A percentile compares a stretch with the other conserved stretches of the same genome.
Evolutionary conservation across 2,113 vertebrate species (phyloP).

Genomic region (Phaethon lepturus): DNA sequence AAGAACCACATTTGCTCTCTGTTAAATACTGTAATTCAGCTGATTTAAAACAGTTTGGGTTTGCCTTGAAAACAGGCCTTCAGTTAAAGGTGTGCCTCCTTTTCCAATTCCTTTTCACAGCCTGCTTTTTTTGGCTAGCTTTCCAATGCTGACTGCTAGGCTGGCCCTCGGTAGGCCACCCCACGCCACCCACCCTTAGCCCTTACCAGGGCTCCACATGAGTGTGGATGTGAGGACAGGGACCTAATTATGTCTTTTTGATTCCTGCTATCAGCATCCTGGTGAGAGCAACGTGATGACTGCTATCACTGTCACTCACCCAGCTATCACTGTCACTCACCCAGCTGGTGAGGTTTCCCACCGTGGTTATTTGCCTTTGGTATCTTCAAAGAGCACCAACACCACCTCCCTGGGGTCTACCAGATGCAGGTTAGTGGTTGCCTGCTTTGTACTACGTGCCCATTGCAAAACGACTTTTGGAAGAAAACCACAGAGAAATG

Average conservation of each 20-base stretch:
- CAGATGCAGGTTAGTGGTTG: conserved; percentile 11
- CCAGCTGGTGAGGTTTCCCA: not conserved
- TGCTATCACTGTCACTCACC: not conserved
- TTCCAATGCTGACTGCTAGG: not conserved
- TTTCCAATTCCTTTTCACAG: not conserved
- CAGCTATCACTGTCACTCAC: not conserved
- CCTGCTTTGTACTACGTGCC: not conserved
- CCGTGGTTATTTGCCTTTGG: not conserved
- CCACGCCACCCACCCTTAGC: not conserved
- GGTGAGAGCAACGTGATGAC: not conserved
- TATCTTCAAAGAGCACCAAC: conserved; percentile 39
- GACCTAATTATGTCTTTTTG: not conserved
- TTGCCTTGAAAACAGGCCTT: not conserved
- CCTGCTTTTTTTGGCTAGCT: not conserved
- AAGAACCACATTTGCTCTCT: not conserved
- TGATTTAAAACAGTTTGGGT: not conserved
- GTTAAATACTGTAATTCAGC: not conserved
- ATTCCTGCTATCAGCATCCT: conserved; percentile 11
- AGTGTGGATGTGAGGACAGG: not conserved
- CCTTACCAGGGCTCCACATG: not conserved
- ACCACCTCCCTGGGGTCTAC: conserved; percentile 12
- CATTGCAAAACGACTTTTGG: not conserved
- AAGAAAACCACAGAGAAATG: conserved; percentile 51
- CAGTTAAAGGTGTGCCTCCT: not conserved
- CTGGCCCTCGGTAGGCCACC: not conserved